phyloP scores from a whole-genome alignment of 53 echinoderm and acorn worm genomes.

The Holothuria leucospilota region DNA sequence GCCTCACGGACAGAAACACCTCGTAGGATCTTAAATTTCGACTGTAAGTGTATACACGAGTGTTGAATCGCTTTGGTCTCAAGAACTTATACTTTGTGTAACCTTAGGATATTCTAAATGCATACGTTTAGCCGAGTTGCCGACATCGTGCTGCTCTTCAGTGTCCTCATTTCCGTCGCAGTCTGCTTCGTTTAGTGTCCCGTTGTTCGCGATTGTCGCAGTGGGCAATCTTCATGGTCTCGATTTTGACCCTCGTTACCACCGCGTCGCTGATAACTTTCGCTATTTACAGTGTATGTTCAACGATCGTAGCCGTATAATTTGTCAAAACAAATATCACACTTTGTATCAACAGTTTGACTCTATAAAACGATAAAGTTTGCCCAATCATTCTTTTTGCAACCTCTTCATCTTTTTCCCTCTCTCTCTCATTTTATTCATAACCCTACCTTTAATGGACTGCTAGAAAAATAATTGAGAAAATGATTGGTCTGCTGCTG shows the following conservation, averaged over 20 bases:
- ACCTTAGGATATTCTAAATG: slow-evolving; percentile 50
- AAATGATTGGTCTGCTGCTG: too few relatives aligned
- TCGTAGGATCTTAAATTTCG: slow-evolving; percentile 29
- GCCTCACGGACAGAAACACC: slow-evolving; percentile 5
- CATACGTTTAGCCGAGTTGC: slow-evolving; percentile 54
- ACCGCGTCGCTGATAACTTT: neutral
- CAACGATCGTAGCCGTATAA: neutral
- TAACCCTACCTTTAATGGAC: too few relatives aligned
- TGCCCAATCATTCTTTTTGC: too few relatives aligned
- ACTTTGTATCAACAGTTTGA: neutral
- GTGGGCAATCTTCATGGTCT: too few relatives aligned
- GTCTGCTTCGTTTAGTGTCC: neutral
- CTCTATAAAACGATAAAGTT: too few relatives aligned
- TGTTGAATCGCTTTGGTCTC: slow-evolving; percentile 26
- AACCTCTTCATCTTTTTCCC: too few relatives aligned
- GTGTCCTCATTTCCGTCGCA: slow-evolving; percentile 30
- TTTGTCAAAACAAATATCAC: slow-evolving; percentile 18
- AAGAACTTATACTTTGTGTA: slow-evolving; percentile 32
- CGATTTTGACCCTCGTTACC: neutral
- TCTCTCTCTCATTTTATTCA: too few relatives aligned
- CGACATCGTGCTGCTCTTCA: slow-evolving; percentile 19
- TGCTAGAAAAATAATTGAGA: too few relatives aligned
- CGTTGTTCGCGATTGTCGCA: too few relatives aligned
- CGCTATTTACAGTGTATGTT: neutral
- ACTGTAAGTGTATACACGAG: slow-evolving; percentile 39